Base-by-base conservation (phyloP, 2,797 vertebrate species). In the Menidia menidia region DNA sequence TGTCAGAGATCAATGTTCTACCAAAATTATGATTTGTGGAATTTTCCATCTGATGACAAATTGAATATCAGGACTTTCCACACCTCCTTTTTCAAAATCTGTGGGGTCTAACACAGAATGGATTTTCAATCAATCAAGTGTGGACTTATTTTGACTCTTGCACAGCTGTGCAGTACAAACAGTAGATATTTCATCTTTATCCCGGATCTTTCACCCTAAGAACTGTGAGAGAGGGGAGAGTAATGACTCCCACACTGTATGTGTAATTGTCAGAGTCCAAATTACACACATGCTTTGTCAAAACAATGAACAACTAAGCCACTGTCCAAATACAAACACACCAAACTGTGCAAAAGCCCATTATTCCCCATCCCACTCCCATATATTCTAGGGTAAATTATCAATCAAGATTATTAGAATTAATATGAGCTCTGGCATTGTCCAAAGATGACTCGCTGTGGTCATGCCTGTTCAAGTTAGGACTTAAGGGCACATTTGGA, bases 401-500 rank as follows among this genome's bases (percentile, higher is more conserved):
- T 57, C 51, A 18, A 11, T 55, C 50, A 32, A 64, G 64, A 16
- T 25, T 45, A 52, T n/a, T 25, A 6, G 4, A 55, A 43, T 4
- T 12, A 13, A 44, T 16, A 16, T 25, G 55, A 43, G 71, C 77
- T 83, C 83, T 90, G 87, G 86, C 72, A 83, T 88, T 88, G 85
- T 78, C 81, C 65, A 60, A 16, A 72, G 69, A 73, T 66, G 61
- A 71, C 71, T 78, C 39, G 41, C 50, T 60, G 61, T 13, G 12
- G 63, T 61, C 75, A 77, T 70, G 72, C 32, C 47, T 62, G 54
- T 51, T 54, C 47, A 75, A 53, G 66, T 64, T 48, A 7, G 48
- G 45, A 62, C 42, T 48, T 68, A 48, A 62, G 89, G 84, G 85
- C 84, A 85, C 89, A 88, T 88, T 78, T 57, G 32, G 35, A 73